Conservation (phyloP, 2,113 vertebrate species). For the Peromyscus californicus region DNA sequence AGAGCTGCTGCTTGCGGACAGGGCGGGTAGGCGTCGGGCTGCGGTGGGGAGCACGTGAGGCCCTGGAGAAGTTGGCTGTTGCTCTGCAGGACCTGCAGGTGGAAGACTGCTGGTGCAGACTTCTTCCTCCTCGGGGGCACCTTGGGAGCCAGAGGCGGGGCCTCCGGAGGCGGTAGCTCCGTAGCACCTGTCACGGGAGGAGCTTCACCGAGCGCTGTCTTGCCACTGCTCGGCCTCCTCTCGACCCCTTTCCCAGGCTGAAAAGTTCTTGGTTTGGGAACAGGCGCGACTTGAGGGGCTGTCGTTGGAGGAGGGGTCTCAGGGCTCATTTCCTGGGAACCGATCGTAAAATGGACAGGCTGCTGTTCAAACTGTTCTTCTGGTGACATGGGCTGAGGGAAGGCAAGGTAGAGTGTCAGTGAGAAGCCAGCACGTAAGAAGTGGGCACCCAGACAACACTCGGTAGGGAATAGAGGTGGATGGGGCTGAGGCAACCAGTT, state of each 20-base stretch:
- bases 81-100: constrained; percentile 86
- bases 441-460: neutral
- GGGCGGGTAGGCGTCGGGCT: rapidly evolving
- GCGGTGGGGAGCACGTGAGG: neutral
- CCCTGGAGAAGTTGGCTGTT: constrained; percentile 68
- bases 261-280: constrained; percentile 87
- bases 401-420: constrained; percentile 16
- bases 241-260: constrained; percentile 79
- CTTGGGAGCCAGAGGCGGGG: constrained; percentile 76
- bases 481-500: neutral
- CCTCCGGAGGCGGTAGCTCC: neutral
- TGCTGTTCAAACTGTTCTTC: constrained; percentile 79
- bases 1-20: rapidly evolving
- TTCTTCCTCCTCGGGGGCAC: constrained; percentile 90
- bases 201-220: neutral
- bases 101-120: constrained; percentile 87
- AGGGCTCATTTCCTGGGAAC: constrained; percentile 68
- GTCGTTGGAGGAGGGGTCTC: constrained; percentile 59
- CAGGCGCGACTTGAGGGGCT: constrained; percentile 75
- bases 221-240: constrained; percentile 52
- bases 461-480: neutral
- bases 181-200: neutral
- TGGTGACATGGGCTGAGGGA: constrained; percentile 71
- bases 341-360: constrained; percentile 66
- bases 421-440: neutral